These are phyloP conservation scores for Drosophila pectinifera DNA, from an alignment of 1,140 invertebrate species.

Conservation along the genomic window DNA sequence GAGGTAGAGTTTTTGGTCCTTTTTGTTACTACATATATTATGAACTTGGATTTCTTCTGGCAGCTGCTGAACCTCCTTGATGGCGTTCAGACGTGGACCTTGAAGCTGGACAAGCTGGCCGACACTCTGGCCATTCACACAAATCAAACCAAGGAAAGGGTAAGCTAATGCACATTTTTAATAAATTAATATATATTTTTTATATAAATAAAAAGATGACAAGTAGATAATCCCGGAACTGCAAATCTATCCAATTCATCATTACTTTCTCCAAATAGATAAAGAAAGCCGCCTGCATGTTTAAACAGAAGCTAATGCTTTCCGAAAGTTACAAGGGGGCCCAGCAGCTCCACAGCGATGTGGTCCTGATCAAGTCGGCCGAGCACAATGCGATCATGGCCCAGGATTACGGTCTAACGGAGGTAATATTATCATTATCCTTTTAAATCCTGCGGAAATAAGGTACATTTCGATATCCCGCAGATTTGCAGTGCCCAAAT, in stretches of 20 bases:
- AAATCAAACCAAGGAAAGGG: conserved; percentile 75
- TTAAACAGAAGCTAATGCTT: conserved; percentile 91
- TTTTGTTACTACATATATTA: neutral
- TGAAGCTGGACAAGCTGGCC: conserved; percentile 85
- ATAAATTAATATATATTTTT: neutral
- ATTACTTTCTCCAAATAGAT: conserved; percentile 85
- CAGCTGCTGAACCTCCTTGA: conserved; percentile 84
- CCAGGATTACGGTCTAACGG: conserved; percentile 91
- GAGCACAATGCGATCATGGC: conserved; percentile 91
- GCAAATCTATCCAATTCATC: conserved; percentile 46
- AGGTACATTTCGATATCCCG: neutral
- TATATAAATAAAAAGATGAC: neutral
- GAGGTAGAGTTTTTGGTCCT: conserved; percentile 36
- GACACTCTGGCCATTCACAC: conserved; percentile 84
- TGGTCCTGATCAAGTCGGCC: conserved; percentile 92
- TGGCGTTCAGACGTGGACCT: conserved; percentile 80
- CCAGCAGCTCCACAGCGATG: conserved; percentile 88
- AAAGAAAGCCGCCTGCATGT: conserved; percentile 88
- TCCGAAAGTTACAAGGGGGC: conserved; percentile 90
- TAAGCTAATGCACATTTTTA: conserved; percentile 24
- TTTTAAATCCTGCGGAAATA: neutral
- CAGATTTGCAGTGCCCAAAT: conserved; percentile 90
- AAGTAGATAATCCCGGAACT: neutral
- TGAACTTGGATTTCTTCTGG: conserved; percentile 13
- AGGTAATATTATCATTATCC: conserved; percentile 86